Conservation (phyloP, 35 echinoderm and acorn worm genomes). For the Diadema setosum region DNA sequence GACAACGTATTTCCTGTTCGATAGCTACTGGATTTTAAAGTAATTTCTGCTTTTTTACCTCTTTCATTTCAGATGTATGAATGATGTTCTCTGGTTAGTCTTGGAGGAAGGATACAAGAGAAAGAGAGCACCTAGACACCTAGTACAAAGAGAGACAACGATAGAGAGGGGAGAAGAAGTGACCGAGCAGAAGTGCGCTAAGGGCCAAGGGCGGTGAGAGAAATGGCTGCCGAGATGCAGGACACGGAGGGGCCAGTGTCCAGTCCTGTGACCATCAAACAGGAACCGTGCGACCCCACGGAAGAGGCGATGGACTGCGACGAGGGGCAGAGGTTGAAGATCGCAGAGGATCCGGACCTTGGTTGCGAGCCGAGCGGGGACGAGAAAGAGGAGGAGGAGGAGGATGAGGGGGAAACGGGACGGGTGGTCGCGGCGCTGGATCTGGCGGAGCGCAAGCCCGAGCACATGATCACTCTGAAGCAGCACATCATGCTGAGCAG, state of each 20-base stretch:
- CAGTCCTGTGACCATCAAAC: not conserved
- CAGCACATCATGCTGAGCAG: not conserved
- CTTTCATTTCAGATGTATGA: too few relatives aligned
- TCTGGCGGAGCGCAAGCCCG: not conserved
- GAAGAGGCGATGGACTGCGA: constrained; percentile 15
- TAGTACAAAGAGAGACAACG: too few relatives aligned
- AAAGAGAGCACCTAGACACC: too few relatives aligned
- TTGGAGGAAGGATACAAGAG: too few relatives aligned
- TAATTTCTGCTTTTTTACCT: too few relatives aligned
- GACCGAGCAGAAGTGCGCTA: too few relatives aligned
- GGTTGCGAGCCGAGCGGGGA: not conserved
- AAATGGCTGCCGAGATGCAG: not conserved
- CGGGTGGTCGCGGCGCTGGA: not conserved
- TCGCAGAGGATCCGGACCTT: not conserved
- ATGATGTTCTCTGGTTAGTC: too few relatives aligned
- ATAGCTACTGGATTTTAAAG: too few relatives aligned
- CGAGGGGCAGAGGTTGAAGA: not conserved
- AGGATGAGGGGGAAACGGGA: not conserved
- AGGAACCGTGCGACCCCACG: not conserved
- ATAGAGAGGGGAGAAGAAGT: too few relatives aligned
- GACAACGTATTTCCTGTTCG: too few relatives aligned
- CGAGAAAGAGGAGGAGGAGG: not conserved
- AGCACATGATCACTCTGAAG: not conserved
- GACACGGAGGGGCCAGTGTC: not conserved
- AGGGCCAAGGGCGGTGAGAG: not conserved